Base-by-base conservation (phyloP, 2,888 invertebrate species). In the Digitonthophagus gazella region DNA sequence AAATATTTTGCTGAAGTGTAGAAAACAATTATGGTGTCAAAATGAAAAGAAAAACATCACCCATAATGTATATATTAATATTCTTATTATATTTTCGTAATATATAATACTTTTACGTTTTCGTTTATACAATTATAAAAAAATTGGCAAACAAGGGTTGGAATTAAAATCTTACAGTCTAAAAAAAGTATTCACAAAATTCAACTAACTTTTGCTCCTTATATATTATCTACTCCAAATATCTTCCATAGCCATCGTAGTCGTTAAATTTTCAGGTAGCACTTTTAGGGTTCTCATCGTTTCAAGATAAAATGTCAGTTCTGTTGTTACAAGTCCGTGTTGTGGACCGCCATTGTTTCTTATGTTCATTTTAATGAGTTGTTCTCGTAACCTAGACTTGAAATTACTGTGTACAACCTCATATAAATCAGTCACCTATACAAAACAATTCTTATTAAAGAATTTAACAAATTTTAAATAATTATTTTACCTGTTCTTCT, bases 331-430 rank as follows among this genome's bases (percentile, higher is more conserved):
- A 67, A 95, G 90, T 57, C 96, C 97, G 81, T 97, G 97, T 80
- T 97, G 95, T 1, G 97, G 97, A 64, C 97, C 96, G n/a, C 97
- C 97, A 84, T 97, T 95, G 76, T 96, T 97, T 68, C 91, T 90
- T 75, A 98, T 94, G 79, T 95, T 95, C 87, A 96, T 90, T 81
- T 91, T 91, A 2, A 89, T 80, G 74, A 98, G 85, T 80, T 95
- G 93, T 77, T 94, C 92, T 82, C 93, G 87, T 75, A 97, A 84
- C 80, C 93, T 91, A 74, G 91, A 91, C 84, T 96, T 95, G 80
- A 98, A 96, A 77, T 91, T 91, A 79, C 89, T 89, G 83, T 96
- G 93, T 66, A 95, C 91, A 77, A 89, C 89, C 76, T 90, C 80
- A 75, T 83, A 83, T 63, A 83, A 79, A 73, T 82, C 80, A 61